Conservation (phyloP, 2,113 vertebrate species). For the Daboia siamensis region DNA sequence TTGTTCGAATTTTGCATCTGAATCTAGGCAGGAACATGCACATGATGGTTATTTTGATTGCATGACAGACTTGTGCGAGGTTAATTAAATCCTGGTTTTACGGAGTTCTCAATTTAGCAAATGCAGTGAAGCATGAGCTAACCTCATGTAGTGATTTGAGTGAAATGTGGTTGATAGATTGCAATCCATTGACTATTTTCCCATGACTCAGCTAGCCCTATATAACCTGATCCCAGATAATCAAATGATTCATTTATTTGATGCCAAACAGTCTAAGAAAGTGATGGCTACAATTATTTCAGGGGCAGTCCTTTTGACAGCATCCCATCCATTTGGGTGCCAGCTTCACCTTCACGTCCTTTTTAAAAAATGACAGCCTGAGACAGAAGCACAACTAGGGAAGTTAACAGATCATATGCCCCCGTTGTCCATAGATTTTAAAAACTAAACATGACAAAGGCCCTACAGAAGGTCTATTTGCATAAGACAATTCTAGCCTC, state of each 20-base stretch:
- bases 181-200: not conserved
- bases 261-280: not conserved
- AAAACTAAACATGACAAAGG: not conserved
- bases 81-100: not conserved
- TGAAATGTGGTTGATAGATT: not conserved
- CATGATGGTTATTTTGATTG: not conserved
- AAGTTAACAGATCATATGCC: not conserved
- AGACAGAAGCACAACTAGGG: not conserved
- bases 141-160: not conserved
- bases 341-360: not conserved
- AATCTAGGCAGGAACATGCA: not conserved
- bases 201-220: not conserved
- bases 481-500: not conserved
- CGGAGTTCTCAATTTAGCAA: not conserved
- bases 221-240: not conserved
- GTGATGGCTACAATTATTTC: not conserved
- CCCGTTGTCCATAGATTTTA: not conserved
- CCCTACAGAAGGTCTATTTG: not conserved
- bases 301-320: not conserved
- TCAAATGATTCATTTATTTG: not conserved
- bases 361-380: not conserved
- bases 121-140: not conserved
- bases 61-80: not conserved
- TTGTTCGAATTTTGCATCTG: not conserved
- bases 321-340: not conserved